These are phyloP conservation scores for Malthinus seriepunctatus DNA, from an alignment of 2,888 invertebrate genomes.

Conservation along the genomic window DNA sequence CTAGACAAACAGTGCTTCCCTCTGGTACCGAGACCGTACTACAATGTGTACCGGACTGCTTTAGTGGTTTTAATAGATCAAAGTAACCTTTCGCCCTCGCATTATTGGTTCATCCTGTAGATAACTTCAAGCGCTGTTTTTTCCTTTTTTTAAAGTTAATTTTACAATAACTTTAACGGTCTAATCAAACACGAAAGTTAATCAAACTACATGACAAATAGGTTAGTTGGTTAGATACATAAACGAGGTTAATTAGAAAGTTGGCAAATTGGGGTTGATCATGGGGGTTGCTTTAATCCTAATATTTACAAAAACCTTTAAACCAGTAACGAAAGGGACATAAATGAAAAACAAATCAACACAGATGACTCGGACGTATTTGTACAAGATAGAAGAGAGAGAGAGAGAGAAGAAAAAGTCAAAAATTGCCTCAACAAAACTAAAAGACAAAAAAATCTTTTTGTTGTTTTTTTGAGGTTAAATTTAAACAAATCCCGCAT, in stretches of 20 bases:
- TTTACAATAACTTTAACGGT: neutral
- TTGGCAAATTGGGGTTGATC: slow-evolving; percentile 19
- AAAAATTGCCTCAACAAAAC: slow-evolving; percentile 11
- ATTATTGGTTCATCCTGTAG: too few species aligned
- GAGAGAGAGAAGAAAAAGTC: neutral
- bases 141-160: too few species aligned
- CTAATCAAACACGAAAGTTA: slow-evolving; percentile 4
- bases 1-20: too few species aligned
- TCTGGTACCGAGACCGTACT: too few species aligned
- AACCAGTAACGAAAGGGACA: slow-evolving; percentile 11
- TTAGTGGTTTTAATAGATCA: too few species aligned
- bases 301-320: slow-evolving; percentile 33
- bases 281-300: slow-evolving; percentile 28
- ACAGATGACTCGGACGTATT: slow-evolving; percentile 18
- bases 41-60: too few species aligned
- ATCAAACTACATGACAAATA: slow-evolving; percentile 10
- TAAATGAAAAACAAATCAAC: slow-evolving; percentile 23
- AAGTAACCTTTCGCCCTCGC: too few species aligned
- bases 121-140: too few species aligned
- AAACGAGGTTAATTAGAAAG: slow-evolving; percentile 19
- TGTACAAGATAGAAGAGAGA: neutral
- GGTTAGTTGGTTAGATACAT: slow-evolving; percentile 14
- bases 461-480: neutral
- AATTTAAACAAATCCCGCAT: slow-evolving; percentile 33
- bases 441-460: slow-evolving; percentile 22